Evolutionary conservation across 2,113 vertebrate species (phyloP).

Genomic region (Hucho hucho): DNA sequence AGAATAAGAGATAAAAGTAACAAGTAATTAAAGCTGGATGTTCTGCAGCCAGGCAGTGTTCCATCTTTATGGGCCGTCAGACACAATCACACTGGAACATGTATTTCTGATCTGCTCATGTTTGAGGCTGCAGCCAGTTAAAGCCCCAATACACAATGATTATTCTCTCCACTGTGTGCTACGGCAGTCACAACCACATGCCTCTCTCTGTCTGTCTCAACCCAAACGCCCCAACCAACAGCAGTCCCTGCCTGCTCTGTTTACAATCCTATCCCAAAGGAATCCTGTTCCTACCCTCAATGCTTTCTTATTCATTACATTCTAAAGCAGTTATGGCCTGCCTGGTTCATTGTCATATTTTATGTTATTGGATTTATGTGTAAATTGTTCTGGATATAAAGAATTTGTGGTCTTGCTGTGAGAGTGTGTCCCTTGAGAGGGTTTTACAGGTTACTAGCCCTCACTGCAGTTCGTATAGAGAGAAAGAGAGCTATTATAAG

Average conservation of each 20-base stretch:
- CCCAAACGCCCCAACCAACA: slow-evolving; percentile 8
- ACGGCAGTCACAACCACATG: slow-evolving; percentile 63
- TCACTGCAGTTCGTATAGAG: background rate
- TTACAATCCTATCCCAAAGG: slow-evolving; percentile 48
- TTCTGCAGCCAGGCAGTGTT: slow-evolving; percentile 43
- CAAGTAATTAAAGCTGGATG: slow-evolving; percentile 16
- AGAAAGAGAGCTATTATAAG: background rate
- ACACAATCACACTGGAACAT: slow-evolving; percentile 61
- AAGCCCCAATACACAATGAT: slow-evolving; percentile 56
- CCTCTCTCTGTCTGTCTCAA: slow-evolving; percentile 8
- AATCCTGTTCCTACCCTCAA: slow-evolving; percentile 51
- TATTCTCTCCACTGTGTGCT: slow-evolving; percentile 44
- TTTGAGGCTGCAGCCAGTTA: slow-evolving; percentile 53
- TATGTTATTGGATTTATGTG: background rate
- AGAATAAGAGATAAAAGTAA: too few species aligned
- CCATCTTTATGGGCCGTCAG: slow-evolving; percentile 50
- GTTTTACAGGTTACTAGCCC: background rate
- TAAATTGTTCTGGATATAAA: slow-evolving; percentile 1
- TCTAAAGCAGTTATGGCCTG: slow-evolving; percentile 25
- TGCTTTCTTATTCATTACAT: slow-evolving; percentile 51
- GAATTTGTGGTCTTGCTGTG: background rate
- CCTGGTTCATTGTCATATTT: slow-evolving; percentile 8
- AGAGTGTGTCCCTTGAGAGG: background rate
- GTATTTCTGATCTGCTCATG: slow-evolving; percentile 69
- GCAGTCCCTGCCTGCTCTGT: slow-evolving; percentile 32